A percentile compares a stretch with the other conserved stretches of the same genome.
Evolutionary conservation across 2,888 invertebrate species (phyloP).

Genomic region (Smittia aterrima): DNA sequence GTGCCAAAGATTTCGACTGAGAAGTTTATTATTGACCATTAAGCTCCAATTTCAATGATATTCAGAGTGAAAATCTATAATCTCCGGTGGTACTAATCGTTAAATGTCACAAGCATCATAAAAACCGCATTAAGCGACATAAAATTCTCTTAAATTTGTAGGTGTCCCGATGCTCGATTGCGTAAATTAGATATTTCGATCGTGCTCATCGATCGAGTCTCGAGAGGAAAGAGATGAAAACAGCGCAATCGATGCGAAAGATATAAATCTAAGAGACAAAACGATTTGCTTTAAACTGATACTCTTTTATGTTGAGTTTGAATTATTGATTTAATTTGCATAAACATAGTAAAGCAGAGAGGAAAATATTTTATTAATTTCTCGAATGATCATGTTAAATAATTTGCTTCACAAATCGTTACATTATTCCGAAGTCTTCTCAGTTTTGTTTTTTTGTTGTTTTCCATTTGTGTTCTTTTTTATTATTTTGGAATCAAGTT

Average conservation of each 20-base stretch:
- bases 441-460: background rate
- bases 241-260: no score
- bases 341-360: conserved; percentile 26
- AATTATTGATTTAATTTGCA: conserved; percentile 31
- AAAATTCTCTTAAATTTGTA: conserved; percentile 11
- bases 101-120: background rate
- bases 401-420: conserved; percentile 40
- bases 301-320: conserved; percentile 1
- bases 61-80: background rate
- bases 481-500: conserved; percentile 26
- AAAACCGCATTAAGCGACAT: conserved; percentile 12
- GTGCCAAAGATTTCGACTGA: background rate
- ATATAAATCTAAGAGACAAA: background rate
- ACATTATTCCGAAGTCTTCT: background rate
- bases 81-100: background rate
- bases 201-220: no score
- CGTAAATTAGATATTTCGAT: background rate
- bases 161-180: background rate
- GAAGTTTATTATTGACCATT: conserved; percentile 13
- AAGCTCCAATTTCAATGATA: conserved; percentile 30
- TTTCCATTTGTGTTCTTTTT: conserved; percentile 32
- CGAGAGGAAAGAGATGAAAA: no score
- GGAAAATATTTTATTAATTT: conserved; percentile 13
- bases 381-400: conserved; percentile 15
- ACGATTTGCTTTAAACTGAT: background rate